phyloP scores from a whole-genome alignment of 2,797 vertebrate genomes.

The Pseudochirops cupreus region DNA sequence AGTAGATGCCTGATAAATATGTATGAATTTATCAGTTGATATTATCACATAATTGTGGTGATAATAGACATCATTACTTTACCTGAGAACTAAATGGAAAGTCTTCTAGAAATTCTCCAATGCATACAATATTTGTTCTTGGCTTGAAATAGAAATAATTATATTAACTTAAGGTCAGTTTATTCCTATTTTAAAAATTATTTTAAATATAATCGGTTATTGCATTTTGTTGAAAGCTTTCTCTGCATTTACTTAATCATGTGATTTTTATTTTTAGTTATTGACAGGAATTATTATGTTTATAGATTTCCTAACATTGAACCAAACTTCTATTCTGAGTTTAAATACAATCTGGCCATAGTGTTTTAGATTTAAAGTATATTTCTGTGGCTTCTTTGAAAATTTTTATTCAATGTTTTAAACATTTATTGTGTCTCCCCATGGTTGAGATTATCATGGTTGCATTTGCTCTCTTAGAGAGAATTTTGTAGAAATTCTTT shows the following conservation, averaged over 20 bases:
- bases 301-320: neutral
- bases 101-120: neutral
- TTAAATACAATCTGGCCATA: no score
- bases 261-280: neutral
- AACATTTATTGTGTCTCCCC: no score
- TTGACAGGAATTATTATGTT: neutral
- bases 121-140: neutral
- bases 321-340: no score
- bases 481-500: neutral
- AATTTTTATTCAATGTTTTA: neutral
- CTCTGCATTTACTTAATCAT: neutral
- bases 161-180: neutral
- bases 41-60: neutral
- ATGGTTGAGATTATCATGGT: no score
- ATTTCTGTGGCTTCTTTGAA: neutral
- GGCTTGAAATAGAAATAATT: neutral
- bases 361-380: neutral
- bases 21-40: neutral
- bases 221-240: neutral
- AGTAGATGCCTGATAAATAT: neutral
- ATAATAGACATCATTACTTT: neutral
- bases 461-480: neutral
- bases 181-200: neutral
- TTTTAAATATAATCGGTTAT: neutral
- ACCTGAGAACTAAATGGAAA: neutral